A percentile compares a stretch with the other conserved stretches of the same genome.
Evolutionary conservation across 2,888 invertebrate genomes (phyloP).

Genomic region (Laspeyria flexula): DNA sequence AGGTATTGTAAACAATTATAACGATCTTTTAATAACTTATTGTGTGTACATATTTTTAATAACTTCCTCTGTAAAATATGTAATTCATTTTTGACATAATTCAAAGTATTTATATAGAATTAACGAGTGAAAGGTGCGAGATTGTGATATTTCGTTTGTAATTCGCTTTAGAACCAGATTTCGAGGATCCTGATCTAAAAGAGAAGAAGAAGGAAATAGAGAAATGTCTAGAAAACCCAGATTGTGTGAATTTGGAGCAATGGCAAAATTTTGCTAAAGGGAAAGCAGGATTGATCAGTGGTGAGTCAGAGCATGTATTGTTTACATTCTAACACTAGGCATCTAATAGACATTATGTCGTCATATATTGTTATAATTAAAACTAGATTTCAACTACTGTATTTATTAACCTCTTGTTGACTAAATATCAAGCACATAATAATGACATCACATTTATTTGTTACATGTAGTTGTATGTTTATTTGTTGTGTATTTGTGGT

Average conservation of each 20-base stretch:
- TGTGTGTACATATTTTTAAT: constrained; percentile 28
- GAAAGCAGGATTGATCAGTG: constrained; percentile 89
- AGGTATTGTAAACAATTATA: constrained; percentile 84
- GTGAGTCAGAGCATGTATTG: constrained; percentile 61
- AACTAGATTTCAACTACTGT: neutral
- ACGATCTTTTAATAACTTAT: constrained; percentile 48
- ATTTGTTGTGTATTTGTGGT: too few species aligned
- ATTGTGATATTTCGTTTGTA: constrained; percentile 31
- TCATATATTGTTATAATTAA: constrained; percentile 7
- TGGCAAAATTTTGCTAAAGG: constrained; percentile 88
- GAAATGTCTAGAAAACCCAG: constrained; percentile 78
- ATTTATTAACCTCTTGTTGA: too few species aligned
- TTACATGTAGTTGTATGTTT: too few species aligned
- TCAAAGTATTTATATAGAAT: constrained; percentile 8
- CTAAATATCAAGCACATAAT: too few species aligned
- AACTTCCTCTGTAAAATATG: constrained; percentile 5
- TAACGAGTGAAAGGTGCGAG: constrained; percentile 51
- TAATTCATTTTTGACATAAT: too few species aligned
- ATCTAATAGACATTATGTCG: constrained; percentile 13
- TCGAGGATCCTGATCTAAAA: constrained; percentile 87
- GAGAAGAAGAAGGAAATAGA: constrained; percentile 87
- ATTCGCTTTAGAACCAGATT: constrained; percentile 81
- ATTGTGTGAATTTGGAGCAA: constrained; percentile 76
- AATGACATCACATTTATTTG: too few species aligned
- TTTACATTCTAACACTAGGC: constrained; percentile 16